Evolutionary conservation across 2,888 invertebrate genomes (phyloP).

Genomic region (Pammene fasciana): DNA sequence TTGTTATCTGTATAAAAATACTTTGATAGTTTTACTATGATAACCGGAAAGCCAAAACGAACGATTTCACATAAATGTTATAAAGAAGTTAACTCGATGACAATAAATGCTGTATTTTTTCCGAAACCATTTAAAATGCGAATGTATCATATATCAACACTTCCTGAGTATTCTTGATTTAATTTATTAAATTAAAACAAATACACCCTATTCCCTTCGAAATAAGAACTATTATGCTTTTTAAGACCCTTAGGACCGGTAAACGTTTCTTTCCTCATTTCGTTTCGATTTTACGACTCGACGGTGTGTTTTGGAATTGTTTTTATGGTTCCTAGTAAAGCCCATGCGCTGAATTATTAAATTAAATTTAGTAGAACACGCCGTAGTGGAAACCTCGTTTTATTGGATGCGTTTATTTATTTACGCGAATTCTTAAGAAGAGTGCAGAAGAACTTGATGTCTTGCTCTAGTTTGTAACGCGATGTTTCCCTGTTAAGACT

Average conservation of each 20-base stretch:
- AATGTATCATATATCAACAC: slow-evolving; percentile 9
- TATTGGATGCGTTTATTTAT: slow-evolving; percentile 39
- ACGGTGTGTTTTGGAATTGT: slow-evolving; percentile 69
- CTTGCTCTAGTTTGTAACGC: slow-evolving; percentile 6
- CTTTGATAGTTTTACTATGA: not conserved
- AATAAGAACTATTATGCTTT: slow-evolving; percentile 30
- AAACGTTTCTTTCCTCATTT: slow-evolving; percentile 67
- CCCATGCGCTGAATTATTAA: slow-evolving; percentile 71
- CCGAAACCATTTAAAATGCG: slow-evolving; percentile 29
- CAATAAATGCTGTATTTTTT: too few relatives aligned
- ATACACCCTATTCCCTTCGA: slow-evolving; percentile 10
- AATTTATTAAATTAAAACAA: slow-evolving; percentile 12
- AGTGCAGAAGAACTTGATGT: not conserved
- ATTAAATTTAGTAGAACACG: slow-evolving; percentile 52
- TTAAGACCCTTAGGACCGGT: slow-evolving; percentile 56
- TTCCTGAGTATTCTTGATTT: slow-evolving; percentile 7
- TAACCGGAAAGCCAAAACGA: not conserved
- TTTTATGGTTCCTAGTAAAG: slow-evolving; percentile 65
- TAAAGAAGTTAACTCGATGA: too few relatives aligned
- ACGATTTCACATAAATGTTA: not conserved
- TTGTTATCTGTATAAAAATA: not conserved
- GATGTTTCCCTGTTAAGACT: not conserved
- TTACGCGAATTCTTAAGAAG: slow-evolving; percentile 22
- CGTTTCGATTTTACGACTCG: slow-evolving; percentile 71
- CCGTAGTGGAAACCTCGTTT: slow-evolving; percentile 43